These are phyloP conservation scores for Meta bourneti DNA, from an alignment of 2,888 invertebrate genomes.

Conservation along the genomic window DNA sequence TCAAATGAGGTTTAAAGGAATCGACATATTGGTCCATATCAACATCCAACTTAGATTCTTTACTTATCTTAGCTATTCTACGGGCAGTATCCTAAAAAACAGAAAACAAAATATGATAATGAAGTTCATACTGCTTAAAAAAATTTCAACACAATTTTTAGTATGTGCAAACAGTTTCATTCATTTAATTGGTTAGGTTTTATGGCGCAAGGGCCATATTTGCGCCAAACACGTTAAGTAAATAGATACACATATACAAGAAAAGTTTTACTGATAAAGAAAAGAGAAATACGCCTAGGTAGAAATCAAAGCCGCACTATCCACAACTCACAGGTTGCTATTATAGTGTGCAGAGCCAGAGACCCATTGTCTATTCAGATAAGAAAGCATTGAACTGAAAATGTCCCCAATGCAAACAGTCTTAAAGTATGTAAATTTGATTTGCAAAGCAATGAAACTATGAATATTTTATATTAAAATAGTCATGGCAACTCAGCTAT, in stretches of 20 bases:
- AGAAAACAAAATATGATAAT: constrained; percentile 81
- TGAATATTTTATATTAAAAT: too few relatives aligned
- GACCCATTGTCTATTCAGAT: too few relatives aligned
- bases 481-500: too few relatives aligned
- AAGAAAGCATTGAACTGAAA: too few relatives aligned
- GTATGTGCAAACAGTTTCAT: neutral
- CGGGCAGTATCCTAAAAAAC: constrained; percentile 88
- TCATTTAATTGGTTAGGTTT: neutral
- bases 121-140: neutral
- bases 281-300: too few relatives aligned
- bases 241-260: neutral
- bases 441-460: too few relatives aligned
- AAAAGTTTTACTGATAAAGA: too few relatives aligned
- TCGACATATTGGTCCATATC: constrained; percentile 95
- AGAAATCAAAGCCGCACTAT: neutral
- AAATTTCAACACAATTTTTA: neutral
- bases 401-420: too few relatives aligned
- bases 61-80: constrained; percentile 92
- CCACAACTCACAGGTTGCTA: neutral
- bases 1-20: constrained; percentile 94
- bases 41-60: constrained; percentile 83
- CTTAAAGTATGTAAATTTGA: too few relatives aligned
- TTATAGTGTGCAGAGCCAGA: neutral
- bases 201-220: neutral
- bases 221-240: neutral